Evolutionary conservation across 2,113 vertebrate genomes (phyloP), one percentile per base, ranked within the genome.

Genomic region (Carassius carassius): DNA sequence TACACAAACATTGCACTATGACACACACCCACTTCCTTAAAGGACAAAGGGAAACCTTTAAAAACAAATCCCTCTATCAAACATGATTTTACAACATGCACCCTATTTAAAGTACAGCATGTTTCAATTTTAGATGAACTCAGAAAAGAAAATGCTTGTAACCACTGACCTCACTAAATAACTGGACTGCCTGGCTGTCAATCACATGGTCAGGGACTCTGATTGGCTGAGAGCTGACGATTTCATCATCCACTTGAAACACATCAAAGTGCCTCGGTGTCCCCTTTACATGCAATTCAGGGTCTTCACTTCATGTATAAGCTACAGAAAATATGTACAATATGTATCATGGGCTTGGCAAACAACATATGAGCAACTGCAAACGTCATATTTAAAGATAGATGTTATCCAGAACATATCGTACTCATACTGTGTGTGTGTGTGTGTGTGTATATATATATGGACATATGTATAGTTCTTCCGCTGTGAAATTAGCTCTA

Each of bases 171-270:
- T 94, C 93, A 93, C 85, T 93, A 94, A 95, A 94, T 94, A 94
- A 94, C 94, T 95, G 92, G 94, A 95, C 94, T 95, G 94, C 93
- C 93, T 87, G 82, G 91, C 90, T 92, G 90, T 92, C 90, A 88
- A 91, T 93, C 94, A 91, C 90, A 78, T 60, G 89, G 91, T 91
- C 94, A 94, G 93, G 92, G 92, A 94, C 90, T 84, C 86, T 90
- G 70, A 78, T 78, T 86, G 89, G 87, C 91, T 88, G 89, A 89
- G 88, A 87, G 74, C 44, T 62, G n/a, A 72, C n/a, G 49, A 47
- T 91, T 86, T 91, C 90, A 92, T 90, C 88, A 86, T 90, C 89
- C 90, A 91, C 91, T 83, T 81, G 25, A 81, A 82, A 72, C 35
- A 25, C 73, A 81, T 88, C 84, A 92, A 94, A 95, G 94, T 95